These are phyloP conservation scores for Prostheceraeus crozeri DNA, from an alignment of 2,888 invertebrate genomes.

Conservation along the genomic window DNA sequence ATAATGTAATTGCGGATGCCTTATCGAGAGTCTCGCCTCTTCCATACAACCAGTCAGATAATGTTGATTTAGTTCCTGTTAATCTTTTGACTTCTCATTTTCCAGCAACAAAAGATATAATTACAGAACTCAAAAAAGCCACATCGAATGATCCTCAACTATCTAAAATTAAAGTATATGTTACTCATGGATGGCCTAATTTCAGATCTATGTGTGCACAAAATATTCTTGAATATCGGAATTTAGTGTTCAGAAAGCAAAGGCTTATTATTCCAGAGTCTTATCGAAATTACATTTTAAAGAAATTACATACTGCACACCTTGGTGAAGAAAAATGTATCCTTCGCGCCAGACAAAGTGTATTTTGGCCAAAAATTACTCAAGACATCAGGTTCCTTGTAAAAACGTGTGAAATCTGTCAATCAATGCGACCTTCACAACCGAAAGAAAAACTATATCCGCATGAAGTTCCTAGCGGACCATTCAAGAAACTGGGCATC, in stretches of 20 bases:
- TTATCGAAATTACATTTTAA: neutral
- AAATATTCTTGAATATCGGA: neutral
- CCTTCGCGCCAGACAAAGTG: neutral
- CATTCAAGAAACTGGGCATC: too few species aligned
- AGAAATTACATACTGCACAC: neutral
- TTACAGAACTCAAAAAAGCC: neutral
- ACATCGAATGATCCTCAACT: neutral
- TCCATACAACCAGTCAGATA: too few species aligned
- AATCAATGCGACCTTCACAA: too few species aligned
- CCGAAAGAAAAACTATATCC: too few species aligned
- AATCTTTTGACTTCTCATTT: neutral
- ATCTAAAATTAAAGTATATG: neutral
- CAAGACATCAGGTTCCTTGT: too few species aligned
- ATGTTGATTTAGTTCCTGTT: neutral
- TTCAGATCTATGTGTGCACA: neutral
- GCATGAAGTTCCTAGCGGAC: too few species aligned
- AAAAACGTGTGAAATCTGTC: too few species aligned
- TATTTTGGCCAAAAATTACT: conserved; percentile 11
- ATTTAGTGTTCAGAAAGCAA: neutral
- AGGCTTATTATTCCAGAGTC: neutral
- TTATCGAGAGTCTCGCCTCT: neutral
- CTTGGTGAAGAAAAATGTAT: neutral
- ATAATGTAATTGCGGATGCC: neutral
- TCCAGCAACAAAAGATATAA: neutral
- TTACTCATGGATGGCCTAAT: conserved; percentile 3